A percentile compares a stretch with the other conserved stretches of the same genome.
These are phyloP conservation scores for Gallirallus australis DNA, from an alignment of 2,797 vertebrate genomes.

Conservation along the genomic window DNA sequence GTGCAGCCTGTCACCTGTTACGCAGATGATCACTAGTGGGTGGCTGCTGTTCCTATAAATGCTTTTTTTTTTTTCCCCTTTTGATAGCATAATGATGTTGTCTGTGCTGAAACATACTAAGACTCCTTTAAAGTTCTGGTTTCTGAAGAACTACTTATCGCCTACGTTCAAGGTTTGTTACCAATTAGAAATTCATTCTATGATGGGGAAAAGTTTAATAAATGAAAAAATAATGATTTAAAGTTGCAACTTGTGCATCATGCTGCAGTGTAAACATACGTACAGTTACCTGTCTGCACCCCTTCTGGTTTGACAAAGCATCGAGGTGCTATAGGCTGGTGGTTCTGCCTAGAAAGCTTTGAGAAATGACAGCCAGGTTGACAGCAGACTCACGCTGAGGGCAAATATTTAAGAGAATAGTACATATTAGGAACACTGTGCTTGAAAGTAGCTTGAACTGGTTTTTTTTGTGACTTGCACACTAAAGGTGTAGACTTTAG, in stretches of 20 bases:
- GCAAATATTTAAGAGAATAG: neutral
- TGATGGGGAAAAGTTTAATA: neutral
- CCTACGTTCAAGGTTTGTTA: slow-evolving; percentile 94
- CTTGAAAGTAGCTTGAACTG: neutral
- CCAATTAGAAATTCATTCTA: neutral
- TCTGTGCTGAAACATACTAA: slow-evolving; percentile 96
- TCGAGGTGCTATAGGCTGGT: neutral
- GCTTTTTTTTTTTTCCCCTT: neutral
- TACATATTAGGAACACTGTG: neutral
- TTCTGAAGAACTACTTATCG: slow-evolving; percentile 98
- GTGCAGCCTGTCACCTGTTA: neutral
- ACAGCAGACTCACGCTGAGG: neutral
- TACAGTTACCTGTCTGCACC: neutral
- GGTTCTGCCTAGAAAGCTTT: neutral
- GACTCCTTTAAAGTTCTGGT: slow-evolving; percentile 99
- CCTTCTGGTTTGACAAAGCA: neutral
- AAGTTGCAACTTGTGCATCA: neutral
- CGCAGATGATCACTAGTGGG: neutral
- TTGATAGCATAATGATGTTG: slow-evolving; percentile 96
- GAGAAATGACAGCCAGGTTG: neutral
- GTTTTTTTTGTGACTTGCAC: neutral
- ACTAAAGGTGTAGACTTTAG: neutral
- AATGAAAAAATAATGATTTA: neutral
- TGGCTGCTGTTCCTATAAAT: slow-evolving; percentile 3
- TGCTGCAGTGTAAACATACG: neutral